Percentiles rank a stretch among this genome's conserved stretches.
Evolutionary conservation across 2,888 invertebrate species (phyloP).

Genomic region (Lissocephala sabroskyi): DNA sequence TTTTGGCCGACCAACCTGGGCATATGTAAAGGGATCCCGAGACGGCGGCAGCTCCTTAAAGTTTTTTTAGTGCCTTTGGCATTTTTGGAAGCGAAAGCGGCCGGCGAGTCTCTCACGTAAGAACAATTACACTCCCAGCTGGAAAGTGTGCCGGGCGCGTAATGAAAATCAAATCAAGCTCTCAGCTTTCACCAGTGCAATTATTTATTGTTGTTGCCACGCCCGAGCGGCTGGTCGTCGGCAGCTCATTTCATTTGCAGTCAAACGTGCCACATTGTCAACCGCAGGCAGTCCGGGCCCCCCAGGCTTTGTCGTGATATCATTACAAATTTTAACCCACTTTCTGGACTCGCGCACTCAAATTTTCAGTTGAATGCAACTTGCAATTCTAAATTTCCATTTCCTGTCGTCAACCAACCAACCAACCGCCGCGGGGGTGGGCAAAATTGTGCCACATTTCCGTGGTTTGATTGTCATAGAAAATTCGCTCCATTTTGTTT

Average conservation of each 20-base stretch:
- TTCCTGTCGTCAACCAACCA: background rate
- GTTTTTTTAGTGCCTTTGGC: no score
- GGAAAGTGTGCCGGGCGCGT: conserved; percentile 24
- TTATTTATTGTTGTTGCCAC: conserved; percentile 20
- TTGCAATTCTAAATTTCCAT: conserved; percentile 11
- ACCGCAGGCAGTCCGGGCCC: conserved; percentile 4
- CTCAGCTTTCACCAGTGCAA: conserved; percentile 6
- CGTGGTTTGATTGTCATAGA: no score
- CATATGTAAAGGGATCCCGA: background rate
- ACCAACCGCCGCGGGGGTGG: background rate
- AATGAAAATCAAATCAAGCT: background rate
- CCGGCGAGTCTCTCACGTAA: conserved; percentile 26
- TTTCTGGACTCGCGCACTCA: no score
- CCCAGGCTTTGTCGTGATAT: conserved; percentile 11
- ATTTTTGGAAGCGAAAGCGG: no score
- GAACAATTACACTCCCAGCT: conserved; percentile 24
- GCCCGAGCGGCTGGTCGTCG: background rate
- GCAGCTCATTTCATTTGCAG: conserved; percentile 8
- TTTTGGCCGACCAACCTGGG: conserved; percentile 36
- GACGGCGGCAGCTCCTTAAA: no score
- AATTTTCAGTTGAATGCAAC: conserved; percentile 3
- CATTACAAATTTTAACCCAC: conserved; percentile 23
- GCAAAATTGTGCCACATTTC: no score
- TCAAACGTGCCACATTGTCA: conserved; percentile 12
- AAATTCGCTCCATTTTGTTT: no score